These are phyloP conservation scores for Epizoanthus rinbou DNA, from an alignment of 92 coral and sea anemone genomes.

Conservation along the genomic window DNA sequence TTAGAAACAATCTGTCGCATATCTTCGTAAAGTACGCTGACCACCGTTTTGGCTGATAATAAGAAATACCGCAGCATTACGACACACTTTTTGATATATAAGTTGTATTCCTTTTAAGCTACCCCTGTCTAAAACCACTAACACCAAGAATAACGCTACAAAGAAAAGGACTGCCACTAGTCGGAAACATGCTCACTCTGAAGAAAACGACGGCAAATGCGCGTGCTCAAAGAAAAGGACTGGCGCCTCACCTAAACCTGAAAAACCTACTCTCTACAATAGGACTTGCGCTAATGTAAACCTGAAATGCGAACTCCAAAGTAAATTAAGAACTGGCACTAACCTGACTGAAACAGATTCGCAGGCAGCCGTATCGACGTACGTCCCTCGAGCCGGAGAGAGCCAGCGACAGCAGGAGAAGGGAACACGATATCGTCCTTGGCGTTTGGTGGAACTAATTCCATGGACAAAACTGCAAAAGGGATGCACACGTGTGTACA, in stretches of 20 bases:
- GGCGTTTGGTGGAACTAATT: neutral
- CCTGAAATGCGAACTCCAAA: neutral
- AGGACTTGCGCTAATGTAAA: neutral
- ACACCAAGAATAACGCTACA: neutral
- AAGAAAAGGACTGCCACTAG: neutral
- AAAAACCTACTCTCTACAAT: neutral
- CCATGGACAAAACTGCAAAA: conserved; percentile 27
- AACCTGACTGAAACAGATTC: conserved; percentile 14
- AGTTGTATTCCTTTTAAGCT: neutral
- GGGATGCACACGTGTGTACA: neutral
- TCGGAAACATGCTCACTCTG: neutral
- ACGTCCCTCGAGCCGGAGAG: neutral
- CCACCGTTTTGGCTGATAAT: conserved; percentile 9
- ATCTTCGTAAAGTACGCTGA: conserved; percentile 23
- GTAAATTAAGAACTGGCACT: neutral
- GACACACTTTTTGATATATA: neutral
- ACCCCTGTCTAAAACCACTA: neutral
- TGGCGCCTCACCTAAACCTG: too few relatives aligned
- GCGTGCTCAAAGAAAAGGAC: too few relatives aligned
- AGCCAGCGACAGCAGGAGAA: neutral
- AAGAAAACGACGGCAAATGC: too few relatives aligned
- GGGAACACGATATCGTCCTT: conserved; percentile 18
- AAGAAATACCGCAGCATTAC: neutral
- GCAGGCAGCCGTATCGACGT: conserved; percentile 27
- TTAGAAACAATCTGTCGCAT: conserved; percentile 7